Percentiles rank a stretch among this genome's conserved stretches.
phyloP scores from a whole-genome alignment of 1,140 invertebrate genomes.

The Trichonephila clavipes region DNA sequence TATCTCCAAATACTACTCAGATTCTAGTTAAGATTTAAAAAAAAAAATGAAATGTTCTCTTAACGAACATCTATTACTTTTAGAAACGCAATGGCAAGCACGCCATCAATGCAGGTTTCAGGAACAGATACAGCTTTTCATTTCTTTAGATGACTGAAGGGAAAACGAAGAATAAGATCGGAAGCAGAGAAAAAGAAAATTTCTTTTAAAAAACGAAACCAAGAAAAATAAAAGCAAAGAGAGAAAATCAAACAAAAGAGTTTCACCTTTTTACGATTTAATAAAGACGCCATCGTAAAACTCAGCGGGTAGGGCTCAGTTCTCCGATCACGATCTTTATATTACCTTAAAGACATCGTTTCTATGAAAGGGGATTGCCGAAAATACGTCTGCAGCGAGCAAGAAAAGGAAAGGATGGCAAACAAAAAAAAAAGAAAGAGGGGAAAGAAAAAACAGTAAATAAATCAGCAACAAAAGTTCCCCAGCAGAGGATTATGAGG shows the following conservation, averaged over 20 bases:
- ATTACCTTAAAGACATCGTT: constrained; percentile 58
- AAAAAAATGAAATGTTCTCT: too few relatives aligned
- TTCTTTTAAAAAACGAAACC: neutral
- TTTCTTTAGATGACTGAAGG: neutral
- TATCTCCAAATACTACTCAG: too few relatives aligned
- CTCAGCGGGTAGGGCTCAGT: neutral
- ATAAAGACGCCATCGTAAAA: constrained; percentile 38
- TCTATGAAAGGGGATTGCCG: constrained; percentile 50
- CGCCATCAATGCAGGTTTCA: too few relatives aligned
- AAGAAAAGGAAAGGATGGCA: neutral
- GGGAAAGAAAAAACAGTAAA: neutral
- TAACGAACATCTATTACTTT: too few relatives aligned
- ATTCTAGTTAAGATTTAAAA: too few relatives aligned
- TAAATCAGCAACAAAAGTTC: constrained; percentile 48
- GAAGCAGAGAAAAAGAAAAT: neutral
- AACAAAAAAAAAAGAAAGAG: neutral
- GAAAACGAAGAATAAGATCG: neutral
- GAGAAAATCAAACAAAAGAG: constrained; percentile 22
- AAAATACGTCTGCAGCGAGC: constrained; percentile 37
- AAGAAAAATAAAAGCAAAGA: neutral
- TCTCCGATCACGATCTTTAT: constrained; percentile 57
- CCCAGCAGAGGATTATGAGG: constrained; percentile 52
- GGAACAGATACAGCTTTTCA: too few relatives aligned
- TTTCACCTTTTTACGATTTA: constrained; percentile 51
- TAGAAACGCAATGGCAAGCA: too few relatives aligned